Conservation (phyloP, 2,888 invertebrate species). For the Morpho helenor region DNA sequence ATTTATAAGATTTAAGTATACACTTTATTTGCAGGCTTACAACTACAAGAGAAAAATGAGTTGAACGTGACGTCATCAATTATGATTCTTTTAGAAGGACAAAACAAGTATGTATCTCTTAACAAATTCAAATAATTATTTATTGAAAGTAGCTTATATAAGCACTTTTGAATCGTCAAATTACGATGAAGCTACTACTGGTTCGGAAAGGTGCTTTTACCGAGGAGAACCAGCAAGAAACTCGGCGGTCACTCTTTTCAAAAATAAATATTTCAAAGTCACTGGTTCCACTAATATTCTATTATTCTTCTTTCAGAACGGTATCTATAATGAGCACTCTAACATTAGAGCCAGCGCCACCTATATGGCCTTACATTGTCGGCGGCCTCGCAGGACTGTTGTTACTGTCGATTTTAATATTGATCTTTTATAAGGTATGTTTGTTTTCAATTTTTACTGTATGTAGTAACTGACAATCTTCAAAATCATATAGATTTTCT, state of each 20-base stretch:
- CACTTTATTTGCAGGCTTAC: constrained; percentile 38
- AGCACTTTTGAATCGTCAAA: too few relatives aligned
- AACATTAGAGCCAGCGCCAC: constrained; percentile 44
- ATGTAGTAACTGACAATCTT: not conserved
- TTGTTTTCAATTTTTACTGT: not conserved
- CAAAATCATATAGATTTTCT: not conserved
- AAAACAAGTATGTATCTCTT: constrained; percentile 36
- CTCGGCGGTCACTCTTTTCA: too few relatives aligned
- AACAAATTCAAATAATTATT: too few relatives aligned
- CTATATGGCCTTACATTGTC: constrained; percentile 54
- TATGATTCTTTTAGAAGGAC: constrained; percentile 29
- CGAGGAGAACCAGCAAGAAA: too few relatives aligned
- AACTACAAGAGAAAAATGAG: constrained; percentile 35
- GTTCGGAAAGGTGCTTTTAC: too few relatives aligned
- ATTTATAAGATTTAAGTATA: not conserved
- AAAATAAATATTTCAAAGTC: too few relatives aligned
- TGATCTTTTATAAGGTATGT: constrained; percentile 53
- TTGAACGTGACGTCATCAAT: constrained; percentile 44
- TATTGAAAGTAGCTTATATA: too few relatives aligned
- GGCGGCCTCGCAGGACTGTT: constrained; percentile 48
- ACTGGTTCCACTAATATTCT: constrained; percentile 4
- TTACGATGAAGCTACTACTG: too few relatives aligned
- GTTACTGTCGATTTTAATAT: constrained; percentile 45
- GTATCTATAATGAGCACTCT: constrained; percentile 40
- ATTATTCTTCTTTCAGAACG: constrained; percentile 30